A percentile compares a stretch with the other conserved stretches of the same genome.
Conservation (phyloP, 2,888 invertebrate species). For the Hypercompe scribonia region DNA sequence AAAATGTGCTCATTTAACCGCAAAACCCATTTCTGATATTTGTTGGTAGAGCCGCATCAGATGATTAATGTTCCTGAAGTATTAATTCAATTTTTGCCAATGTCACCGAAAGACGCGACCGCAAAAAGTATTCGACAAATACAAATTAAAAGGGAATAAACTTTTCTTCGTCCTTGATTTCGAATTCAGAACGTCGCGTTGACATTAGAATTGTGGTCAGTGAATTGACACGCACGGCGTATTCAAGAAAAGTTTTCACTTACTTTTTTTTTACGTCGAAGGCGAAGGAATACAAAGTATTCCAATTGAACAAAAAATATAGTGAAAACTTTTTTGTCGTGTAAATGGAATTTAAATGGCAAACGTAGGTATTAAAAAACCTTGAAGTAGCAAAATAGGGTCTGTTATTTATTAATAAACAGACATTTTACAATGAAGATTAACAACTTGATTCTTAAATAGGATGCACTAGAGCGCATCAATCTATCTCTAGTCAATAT, state of each 20-base stretch:
- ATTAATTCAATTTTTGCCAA: slow-evolving; percentile 13
- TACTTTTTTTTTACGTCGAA: slow-evolving; percentile 26
- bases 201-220: slow-evolving; percentile 34
- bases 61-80: slow-evolving; percentile 7
- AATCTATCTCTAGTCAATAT: no score
- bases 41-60: background rate
- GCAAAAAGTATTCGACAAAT: slow-evolving; percentile 1
- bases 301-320: background rate
- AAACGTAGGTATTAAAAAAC: slow-evolving; percentile 25
- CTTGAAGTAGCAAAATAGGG: slow-evolving; percentile 30
- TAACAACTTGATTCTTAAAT: background rate
- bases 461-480: no score
- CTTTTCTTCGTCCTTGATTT: slow-evolving; percentile 3
- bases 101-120: slow-evolving; percentile 3
- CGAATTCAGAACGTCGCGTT: slow-evolving; percentile 16
- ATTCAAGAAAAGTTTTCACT: slow-evolving; percentile 15
- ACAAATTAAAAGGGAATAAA: slow-evolving; percentile 1
- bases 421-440: background rate
- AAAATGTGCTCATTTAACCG: slow-evolving; percentile 3
- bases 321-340: slow-evolving; percentile 38
- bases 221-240: slow-evolving; percentile 35
- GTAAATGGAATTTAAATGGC: slow-evolving; percentile 25
- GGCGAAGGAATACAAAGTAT: slow-evolving; percentile 29
- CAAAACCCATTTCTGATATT: background rate
- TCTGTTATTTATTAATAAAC: slow-evolving; percentile 16